Percentiles rank a stretch among this genome's conserved stretches.
Conservation (phyloP, 2,113 vertebrate genomes). For the Cranoglanis bouderius region DNA sequence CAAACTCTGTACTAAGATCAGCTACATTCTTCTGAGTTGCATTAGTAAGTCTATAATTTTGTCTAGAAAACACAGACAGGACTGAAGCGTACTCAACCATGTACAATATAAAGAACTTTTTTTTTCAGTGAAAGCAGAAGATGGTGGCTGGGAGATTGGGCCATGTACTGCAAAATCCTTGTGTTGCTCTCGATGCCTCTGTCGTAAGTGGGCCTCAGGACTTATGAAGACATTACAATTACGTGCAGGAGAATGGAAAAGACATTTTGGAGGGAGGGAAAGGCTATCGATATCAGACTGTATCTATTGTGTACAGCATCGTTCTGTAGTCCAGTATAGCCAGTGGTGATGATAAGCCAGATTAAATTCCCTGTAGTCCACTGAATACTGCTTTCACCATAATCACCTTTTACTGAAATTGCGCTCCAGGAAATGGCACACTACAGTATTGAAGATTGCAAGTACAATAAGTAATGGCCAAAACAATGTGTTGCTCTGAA, state of each 20-base stretch:
- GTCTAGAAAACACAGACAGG: neutral
- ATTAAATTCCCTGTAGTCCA: slow-evolving; percentile 34
- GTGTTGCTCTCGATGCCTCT: slow-evolving; percentile 78
- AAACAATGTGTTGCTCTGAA: slow-evolving; percentile 7
- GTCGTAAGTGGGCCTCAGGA: slow-evolving; percentile 79
- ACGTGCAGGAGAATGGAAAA: slow-evolving; percentile 60
- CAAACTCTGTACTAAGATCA: neutral
- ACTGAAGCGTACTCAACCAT: neutral
- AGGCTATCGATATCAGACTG: slow-evolving; percentile 65
- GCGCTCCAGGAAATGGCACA: slow-evolving; percentile 14
- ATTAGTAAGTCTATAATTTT: neutral
- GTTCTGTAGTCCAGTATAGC: slow-evolving; percentile 47
- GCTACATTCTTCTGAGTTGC: neutral
- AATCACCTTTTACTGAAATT: slow-evolving; percentile 23
- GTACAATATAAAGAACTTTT: slow-evolving; percentile 57
- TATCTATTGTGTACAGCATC: slow-evolving; percentile 56
- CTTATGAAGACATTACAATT: slow-evolving; percentile 77
- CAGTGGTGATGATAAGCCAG: slow-evolving; percentile 59
- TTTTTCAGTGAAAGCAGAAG: slow-evolving; percentile 75
- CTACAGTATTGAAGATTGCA: neutral
- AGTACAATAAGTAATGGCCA: slow-evolving; percentile 6
- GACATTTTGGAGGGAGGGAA: slow-evolving; percentile 65
- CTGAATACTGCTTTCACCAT: slow-evolving; percentile 33
- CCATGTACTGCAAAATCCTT: slow-evolving; percentile 65
- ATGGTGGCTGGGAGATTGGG: slow-evolving; percentile 80